Percentiles rank a stretch among this genome's conserved stretches.
Evolutionary conservation across 2,888 invertebrate species (phyloP).

Genomic region (Phortica magna): DNA sequence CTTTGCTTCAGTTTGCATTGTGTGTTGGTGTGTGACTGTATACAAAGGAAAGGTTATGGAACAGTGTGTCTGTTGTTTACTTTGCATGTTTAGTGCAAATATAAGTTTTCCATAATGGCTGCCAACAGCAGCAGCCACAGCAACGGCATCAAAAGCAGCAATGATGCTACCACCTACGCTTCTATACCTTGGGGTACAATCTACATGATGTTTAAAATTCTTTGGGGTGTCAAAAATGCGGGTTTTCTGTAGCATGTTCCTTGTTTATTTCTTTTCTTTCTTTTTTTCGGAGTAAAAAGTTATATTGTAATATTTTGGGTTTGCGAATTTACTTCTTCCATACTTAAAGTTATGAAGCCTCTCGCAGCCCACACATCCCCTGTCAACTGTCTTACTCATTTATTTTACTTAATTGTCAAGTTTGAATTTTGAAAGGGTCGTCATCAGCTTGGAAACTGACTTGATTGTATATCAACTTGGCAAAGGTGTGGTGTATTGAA

Average conservation of each 20-base stretch:
- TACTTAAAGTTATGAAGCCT: conserved; percentile 13
- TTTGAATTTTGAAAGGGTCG: conserved; percentile 68
- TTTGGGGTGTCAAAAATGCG: conserved; percentile 65
- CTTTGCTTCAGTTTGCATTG: not conserved
- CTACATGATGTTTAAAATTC: conserved; percentile 51
- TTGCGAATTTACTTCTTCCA: conserved; percentile 24
- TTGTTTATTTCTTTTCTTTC: conserved; percentile 8
- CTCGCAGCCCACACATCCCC: not conserved
- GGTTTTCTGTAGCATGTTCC: conserved; percentile 44
- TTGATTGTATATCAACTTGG: conserved; percentile 14
- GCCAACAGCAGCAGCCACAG: conserved; percentile 56
- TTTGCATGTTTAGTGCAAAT: conserved; percentile 64
- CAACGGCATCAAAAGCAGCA: conserved; percentile 19
- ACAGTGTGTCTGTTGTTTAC: conserved; percentile 52
- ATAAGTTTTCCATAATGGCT: conserved; percentile 71
- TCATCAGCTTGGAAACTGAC: conserved; percentile 44
- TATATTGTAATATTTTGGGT: not conserved
- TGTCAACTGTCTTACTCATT: conserved; percentile 59
- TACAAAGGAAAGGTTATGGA: conserved; percentile 25
- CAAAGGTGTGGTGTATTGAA: not conserved
- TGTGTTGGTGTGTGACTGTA: conserved; percentile 35
- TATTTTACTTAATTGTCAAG: conserved; percentile 75
- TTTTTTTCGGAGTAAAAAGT: not conserved
- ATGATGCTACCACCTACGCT: conserved; percentile 40
- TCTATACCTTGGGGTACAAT: conserved; percentile 68